These are phyloP conservation scores for Synaphobranchus kaupii DNA, from an alignment of 2,797 vertebrate species.

Conservation along the genomic window DNA sequence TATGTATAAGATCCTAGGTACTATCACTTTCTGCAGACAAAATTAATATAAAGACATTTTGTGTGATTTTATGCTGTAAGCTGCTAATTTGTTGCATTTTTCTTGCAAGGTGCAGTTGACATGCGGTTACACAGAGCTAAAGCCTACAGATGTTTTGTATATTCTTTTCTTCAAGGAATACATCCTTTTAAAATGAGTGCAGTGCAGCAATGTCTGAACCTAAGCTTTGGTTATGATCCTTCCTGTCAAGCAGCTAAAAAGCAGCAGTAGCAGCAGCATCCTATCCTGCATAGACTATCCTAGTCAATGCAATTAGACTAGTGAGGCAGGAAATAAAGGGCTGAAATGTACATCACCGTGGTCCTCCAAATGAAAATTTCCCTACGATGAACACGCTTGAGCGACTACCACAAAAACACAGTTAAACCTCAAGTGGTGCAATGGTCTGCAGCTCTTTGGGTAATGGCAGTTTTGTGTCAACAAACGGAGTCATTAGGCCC, in stretches of 20 bases:
- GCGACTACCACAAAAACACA: conserved; percentile 17
- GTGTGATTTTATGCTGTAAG: conserved; percentile 15
- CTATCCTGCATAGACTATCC: neutral
- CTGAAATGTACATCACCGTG: neutral
- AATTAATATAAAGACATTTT: neutral
- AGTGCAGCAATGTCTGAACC: neutral
- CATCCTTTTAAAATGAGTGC: neutral
- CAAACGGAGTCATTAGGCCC: neutral
- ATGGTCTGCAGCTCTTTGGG: conserved; percentile 10
- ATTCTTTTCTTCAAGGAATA: conserved; percentile 7
- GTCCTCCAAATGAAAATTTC: conserved; percentile 19
- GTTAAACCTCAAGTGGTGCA: neutral
- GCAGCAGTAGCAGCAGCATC: conserved; percentile 23
- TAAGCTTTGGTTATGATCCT: conserved; percentile 23
- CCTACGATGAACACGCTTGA: conserved; percentile 1
- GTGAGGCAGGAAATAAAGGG: conserved; percentile 18
- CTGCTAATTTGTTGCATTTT: conserved; percentile 16
- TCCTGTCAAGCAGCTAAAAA: conserved; percentile 25
- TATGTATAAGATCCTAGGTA: conserved; percentile 18
- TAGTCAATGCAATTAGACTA: conserved; percentile 26
- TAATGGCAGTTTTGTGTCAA: neutral
- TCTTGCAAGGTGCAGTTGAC: conserved; percentile 12
- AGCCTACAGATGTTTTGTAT: neutral
- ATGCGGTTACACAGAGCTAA: conserved; percentile 28
- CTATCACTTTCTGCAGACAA: conserved; percentile 19